Evolutionary conservation across 23 tunicate genomes (phyloP), one percentile per base, ranked within the genome.

Genomic region (Diplosoma virens): DNA sequence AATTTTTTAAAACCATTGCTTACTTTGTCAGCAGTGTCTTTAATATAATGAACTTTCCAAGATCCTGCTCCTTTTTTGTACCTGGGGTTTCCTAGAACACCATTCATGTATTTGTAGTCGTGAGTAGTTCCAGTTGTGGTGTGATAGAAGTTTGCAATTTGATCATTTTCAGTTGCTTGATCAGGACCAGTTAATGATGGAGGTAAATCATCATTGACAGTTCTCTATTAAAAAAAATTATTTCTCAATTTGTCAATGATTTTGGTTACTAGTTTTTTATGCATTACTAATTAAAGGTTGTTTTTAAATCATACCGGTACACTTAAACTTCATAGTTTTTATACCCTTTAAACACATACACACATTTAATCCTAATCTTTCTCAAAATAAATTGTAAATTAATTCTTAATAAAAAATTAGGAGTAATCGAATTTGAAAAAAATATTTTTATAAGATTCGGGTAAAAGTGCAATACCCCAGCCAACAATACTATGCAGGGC

Each of bases 121-220:
- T 90, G 97, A 25, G 81, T 67, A n/a, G 97, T 84, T 14, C 97
- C 97, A 32, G 89, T 84, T 23, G 97, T 90, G 2, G 97, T 90
- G 31, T 90, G 79, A 66, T 72, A 90, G 29, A 79, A 79, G 46
- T 84, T 90, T 32, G 87, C 71, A 6, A 90, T 67, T 58, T 79
- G 78, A 50, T 90, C 97, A 32, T 73, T 67, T 0, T 79, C 77
- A 4, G 85, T 90, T 16, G 86, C 84, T 74, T 84, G 71, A 64
- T 90, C 97, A 30, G 50, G 86, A 7, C 31, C 56, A 6, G 82
- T 84, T 31, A 84, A 30, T 14, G 86, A 79, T 47, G 97, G 97
- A 22, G 97, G 97, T n/a, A 90, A 61, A 1, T 79, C 86, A 65
- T 90, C 90, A 30, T 60, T 24, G 26, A 84, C 33, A 25, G 90